These are phyloP conservation scores for Dasypolia templi DNA, from an alignment of 2,888 invertebrate species.

Conservation along the genomic window DNA sequence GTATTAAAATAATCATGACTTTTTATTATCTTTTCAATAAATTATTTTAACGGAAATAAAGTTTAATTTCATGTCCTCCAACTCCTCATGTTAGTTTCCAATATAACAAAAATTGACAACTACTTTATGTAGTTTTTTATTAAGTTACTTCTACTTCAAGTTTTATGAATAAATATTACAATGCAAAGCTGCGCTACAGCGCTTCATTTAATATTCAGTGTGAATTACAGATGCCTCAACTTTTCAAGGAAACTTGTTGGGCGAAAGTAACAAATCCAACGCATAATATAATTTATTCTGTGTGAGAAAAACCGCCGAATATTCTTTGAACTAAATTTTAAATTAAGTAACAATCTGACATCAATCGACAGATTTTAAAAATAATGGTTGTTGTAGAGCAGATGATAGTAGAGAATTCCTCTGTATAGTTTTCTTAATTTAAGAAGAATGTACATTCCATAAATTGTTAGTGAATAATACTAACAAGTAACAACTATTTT, in stretches of 20 bases:
- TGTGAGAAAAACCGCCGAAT: slow-evolving; percentile 28
- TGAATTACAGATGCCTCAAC: slow-evolving; percentile 64
- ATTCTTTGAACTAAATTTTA: not conserved
- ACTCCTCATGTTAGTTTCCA: slow-evolving; percentile 13
- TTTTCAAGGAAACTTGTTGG: slow-evolving; percentile 56
- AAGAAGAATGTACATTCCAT: not conserved
- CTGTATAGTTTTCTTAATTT: not conserved
- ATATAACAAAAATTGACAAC: slow-evolving; percentile 1
- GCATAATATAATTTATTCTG: slow-evolving; percentile 28
- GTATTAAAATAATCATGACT: too few species aligned
- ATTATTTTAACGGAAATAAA: too few species aligned
- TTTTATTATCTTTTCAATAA: too few species aligned
- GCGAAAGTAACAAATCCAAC: slow-evolving; percentile 48
- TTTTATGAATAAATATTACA: slow-evolving; percentile 52
- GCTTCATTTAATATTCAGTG: slow-evolving; percentile 68
- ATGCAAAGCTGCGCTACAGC: slow-evolving; percentile 49
- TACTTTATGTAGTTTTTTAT: slow-evolving; percentile 33
- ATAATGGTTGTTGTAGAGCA: not conserved
- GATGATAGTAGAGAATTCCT: not conserved
- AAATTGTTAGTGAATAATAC: not conserved
- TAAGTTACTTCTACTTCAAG: slow-evolving; percentile 13
- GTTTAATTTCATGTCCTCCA: slow-evolving; percentile 25
- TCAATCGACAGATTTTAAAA: too few species aligned
- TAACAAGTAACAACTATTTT: not conserved
- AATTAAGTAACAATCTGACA: not conserved